Percentiles rank a stretch among this genome's conserved stretches.
Conservation (phyloP, 2,888 invertebrate species). For the Teleogryllus oceanicus region DNA sequence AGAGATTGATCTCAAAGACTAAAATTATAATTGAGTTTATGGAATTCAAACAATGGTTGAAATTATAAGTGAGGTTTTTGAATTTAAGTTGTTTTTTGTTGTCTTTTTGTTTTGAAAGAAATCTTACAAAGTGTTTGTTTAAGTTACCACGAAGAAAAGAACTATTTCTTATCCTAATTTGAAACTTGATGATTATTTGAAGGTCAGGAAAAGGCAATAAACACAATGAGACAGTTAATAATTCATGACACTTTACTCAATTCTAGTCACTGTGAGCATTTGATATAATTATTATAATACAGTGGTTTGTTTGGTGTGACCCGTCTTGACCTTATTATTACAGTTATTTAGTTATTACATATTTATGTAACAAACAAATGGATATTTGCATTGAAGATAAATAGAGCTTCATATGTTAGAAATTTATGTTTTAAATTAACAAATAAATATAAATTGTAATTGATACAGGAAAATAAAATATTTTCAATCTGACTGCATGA, state of each 20-base stretch:
- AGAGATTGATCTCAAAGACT: too few relatives aligned
- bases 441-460: not conserved
- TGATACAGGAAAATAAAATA: not conserved
- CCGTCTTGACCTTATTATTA: slow-evolving; percentile 36
- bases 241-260: slow-evolving; percentile 35
- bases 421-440: not conserved
- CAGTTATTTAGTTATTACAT: slow-evolving; percentile 35
- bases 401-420: not conserved
- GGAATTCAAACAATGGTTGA: too few relatives aligned
- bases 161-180: too few relatives aligned
- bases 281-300: slow-evolving; percentile 36
- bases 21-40: too few relatives aligned
- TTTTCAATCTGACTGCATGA: too few relatives aligned
- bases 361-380: slow-evolving; percentile 35
- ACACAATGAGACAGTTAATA: slow-evolving; percentile 28
- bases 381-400: not conserved
- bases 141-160: too few relatives aligned
- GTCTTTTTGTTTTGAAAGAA: too few relatives aligned
- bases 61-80: too few relatives aligned
- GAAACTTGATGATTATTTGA: not conserved
- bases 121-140: too few relatives aligned
- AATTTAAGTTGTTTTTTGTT: too few relatives aligned
- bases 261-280: slow-evolving; percentile 35
- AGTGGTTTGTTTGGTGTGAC: slow-evolving; percentile 34
- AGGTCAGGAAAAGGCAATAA: slow-evolving; percentile 2